Conservation (phyloP, 2,888 invertebrate genomes). For the Cantharis lateralis region DNA sequence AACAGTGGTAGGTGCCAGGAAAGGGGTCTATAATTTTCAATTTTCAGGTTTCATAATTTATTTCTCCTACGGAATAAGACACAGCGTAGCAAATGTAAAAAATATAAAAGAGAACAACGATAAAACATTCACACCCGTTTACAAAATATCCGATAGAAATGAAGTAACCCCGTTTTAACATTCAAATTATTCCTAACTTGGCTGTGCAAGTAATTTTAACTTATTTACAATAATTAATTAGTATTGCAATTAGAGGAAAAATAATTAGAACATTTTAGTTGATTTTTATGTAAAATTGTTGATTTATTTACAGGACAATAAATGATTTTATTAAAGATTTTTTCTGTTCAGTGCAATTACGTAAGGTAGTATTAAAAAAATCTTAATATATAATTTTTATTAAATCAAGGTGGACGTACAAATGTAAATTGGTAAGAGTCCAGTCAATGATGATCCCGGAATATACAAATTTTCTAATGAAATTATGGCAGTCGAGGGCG, state of each 20-base stretch:
- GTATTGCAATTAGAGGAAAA: not conserved
- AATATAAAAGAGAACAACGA: not conserved
- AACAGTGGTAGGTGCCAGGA: not conserved
- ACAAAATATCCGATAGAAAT: not conserved
- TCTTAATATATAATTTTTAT: no score
- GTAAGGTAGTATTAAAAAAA: no score
- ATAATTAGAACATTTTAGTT: not conserved
- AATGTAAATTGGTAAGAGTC: no score
- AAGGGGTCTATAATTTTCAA: not conserved
- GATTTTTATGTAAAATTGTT: not conserved
- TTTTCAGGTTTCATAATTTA: slow-evolving; percentile 80
- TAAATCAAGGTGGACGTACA: no score
- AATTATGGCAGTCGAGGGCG: no score
- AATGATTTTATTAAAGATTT: not conserved
- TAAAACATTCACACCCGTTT: not conserved
- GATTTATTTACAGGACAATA: not conserved
- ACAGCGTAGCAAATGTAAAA: slow-evolving; percentile 67
- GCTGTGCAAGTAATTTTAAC: not conserved
- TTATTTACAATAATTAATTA: not conserved
- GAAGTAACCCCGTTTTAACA: not conserved
- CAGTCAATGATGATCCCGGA: no score
- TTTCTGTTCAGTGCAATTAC: no score
- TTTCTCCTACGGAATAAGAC: slow-evolving; percentile 79
- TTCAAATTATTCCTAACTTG: not conserved
- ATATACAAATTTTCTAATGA: no score